Evolutionary conservation across 2,888 invertebrate species (phyloP), one percentile per base, ranked within the genome.

Genomic region (Agrilus biguttatus): DNA sequence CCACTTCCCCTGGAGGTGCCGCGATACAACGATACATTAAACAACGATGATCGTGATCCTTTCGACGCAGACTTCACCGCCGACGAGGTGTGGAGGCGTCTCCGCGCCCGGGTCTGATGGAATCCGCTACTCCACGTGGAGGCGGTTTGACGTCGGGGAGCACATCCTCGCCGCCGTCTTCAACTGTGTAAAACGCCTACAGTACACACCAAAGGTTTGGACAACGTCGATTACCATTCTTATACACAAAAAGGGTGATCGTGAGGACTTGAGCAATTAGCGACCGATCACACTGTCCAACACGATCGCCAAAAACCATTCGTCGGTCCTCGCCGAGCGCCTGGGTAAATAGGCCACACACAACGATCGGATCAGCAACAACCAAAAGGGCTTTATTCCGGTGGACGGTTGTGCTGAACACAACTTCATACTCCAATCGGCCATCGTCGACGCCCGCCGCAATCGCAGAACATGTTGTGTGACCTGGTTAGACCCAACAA

Each of bases 401-500:
- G 47, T 47, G 35, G 54, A 60, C 43, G 57, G 56, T 0, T 56
- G 53, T 14, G 45, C 52, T 4, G 58, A 61, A 44, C 58, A 59
- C 44, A 61, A 58, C 45, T 60, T 51, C 45, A 47, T 57, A 36
- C 36, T 58, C 14, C 55, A 55, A 49, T 49, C 53, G n/a, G 49
- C 51, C 35, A 41, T 54, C 1, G 41, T 44, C 2, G 54, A 56
- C 38, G 50, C 54, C 10, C 41, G 47, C 8, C 56, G 52, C 51
- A 8, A 48, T 61, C 2, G 56, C 57, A 6, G n/a, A n/a, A n/a
- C n/a, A n/a, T n/a, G n/a, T n/a, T n/a, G n/a, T n/a, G n/a, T n/a
- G n/a, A n/a, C n/a, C n/a, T 61, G 58, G 55, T 40, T 63, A 37
- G 60, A 65, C 40, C 45, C 61, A 7, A 39, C 55, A 8, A 63